A percentile compares a stretch with the other conserved stretches of the same genome.
Evolutionary conservation across 2,888 invertebrate species (phyloP).

Genomic region (Lasioglossum lativentre): DNA sequence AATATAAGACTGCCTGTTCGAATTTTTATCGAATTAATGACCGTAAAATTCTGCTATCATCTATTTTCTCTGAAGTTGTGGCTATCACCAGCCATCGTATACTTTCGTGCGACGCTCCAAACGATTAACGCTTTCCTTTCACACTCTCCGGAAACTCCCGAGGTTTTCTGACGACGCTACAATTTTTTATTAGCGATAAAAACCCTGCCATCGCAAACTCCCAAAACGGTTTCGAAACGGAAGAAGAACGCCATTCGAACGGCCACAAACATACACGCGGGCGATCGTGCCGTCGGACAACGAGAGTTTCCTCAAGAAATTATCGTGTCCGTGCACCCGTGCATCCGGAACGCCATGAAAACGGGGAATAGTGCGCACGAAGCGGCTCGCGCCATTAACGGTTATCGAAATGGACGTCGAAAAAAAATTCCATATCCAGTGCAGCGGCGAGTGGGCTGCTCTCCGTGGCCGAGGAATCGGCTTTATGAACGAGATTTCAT

Average conservation of each 20-base stretch:
- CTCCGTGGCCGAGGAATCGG: conserved; percentile 40
- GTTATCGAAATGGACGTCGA: conserved; percentile 61
- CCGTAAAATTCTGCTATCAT: background rate
- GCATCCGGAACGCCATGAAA: conserved; percentile 31
- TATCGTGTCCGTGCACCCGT: conserved; percentile 30
- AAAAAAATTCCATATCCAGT: conserved; percentile 64
- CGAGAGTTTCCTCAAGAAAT: conserved; percentile 23
- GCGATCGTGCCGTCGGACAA: background rate
- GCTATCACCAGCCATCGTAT: background rate
- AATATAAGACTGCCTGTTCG: background rate
- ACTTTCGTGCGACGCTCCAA: background rate
- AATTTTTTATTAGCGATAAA: background rate
- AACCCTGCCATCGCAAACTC: background rate
- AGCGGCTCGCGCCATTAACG: conserved; percentile 56
- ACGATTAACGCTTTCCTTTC: background rate
- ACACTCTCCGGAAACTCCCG: background rate
- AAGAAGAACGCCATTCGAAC: background rate
- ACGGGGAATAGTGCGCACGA: conserved; percentile 34
- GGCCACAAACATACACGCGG: background rate
- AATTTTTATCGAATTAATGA: background rate
- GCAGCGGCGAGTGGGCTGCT: conserved; percentile 30
- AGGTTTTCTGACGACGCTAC: background rate
- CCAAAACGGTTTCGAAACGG: conserved; percentile 9
- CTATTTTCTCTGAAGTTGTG: background rate
- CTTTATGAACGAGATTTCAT: conserved; percentile 68